phyloP scores from a whole-genome alignment of 2,113 vertebrate species.

The Bettongia penicillata region DNA sequence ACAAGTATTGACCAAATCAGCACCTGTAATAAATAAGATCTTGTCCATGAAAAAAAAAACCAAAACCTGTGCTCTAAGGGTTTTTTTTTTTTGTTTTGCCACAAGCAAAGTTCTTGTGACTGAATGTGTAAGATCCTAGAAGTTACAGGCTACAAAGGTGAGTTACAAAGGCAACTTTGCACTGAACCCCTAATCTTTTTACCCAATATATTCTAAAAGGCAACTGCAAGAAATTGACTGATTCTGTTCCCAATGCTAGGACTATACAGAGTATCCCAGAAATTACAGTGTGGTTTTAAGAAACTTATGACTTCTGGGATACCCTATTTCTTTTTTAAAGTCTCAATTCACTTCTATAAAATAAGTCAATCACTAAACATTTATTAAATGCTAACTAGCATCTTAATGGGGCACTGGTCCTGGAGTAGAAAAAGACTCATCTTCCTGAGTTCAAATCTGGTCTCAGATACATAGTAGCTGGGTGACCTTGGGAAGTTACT shows the following conservation, averaged over 20 bases:
- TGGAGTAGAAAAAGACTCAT: neutral
- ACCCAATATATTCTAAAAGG: neutral
- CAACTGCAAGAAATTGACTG: neutral
- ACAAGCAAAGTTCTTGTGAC: neutral
- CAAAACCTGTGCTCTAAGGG: too few relatives aligned
- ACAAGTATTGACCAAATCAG: neutral
- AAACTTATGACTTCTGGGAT: neutral
- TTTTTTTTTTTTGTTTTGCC: too few relatives aligned
- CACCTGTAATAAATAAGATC: neutral
- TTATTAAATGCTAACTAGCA: too few relatives aligned
- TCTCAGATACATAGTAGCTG: neutral
- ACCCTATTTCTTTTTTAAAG: neutral
- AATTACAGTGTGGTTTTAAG: too few relatives aligned
- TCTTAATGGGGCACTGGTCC: neutral
- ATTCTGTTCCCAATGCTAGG: neutral
- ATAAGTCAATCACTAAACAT: too few relatives aligned
- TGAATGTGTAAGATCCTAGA: neutral
- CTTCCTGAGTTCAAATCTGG: neutral
- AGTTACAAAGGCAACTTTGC: neutral
- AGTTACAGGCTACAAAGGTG: neutral
- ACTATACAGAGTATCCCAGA: too few relatives aligned
- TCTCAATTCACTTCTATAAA: neutral
- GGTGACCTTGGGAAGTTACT: neutral
- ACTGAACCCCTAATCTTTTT: neutral
- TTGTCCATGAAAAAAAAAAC: neutral